Conservation (phyloP, 2,113 vertebrate species). For the Petroica traversi region DNA sequence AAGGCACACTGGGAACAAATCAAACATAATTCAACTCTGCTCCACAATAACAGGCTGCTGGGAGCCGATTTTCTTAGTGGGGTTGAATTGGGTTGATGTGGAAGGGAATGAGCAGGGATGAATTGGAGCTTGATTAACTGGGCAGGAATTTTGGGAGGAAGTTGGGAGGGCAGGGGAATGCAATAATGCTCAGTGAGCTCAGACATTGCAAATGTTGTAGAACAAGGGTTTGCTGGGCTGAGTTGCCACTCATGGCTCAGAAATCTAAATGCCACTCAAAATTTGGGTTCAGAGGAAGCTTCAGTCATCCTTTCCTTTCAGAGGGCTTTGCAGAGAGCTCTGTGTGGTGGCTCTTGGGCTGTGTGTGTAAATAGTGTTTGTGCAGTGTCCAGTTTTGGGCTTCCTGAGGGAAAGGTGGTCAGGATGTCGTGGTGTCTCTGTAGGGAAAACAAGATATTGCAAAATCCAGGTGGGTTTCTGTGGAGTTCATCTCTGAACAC, state of each 20-base stretch:
- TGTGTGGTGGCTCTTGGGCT: too few relatives aligned
- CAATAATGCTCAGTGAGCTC: background rate
- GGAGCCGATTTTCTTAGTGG: background rate
- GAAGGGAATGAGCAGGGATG: background rate
- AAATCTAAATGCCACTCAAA: background rate
- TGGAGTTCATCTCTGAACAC: background rate
- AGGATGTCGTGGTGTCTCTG: rapidly evolving
- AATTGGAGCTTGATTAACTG: background rate
- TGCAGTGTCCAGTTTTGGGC: background rate
- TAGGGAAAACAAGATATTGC: background rate
- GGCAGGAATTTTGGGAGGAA: background rate
- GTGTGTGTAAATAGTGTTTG: rapidly evolving
- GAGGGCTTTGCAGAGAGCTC: background rate
- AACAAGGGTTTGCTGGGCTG: too few relatives aligned
- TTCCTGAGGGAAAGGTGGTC: background rate
- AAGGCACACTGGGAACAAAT: background rate
- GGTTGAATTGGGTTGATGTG: background rate
- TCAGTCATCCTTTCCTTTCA: background rate
- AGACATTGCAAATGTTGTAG: rapidly evolving
- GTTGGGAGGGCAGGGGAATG: background rate
- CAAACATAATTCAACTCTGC: background rate
- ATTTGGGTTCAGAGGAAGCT: background rate
- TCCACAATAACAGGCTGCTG: background rate
- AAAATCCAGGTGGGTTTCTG: background rate
- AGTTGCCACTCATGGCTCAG: background rate